phyloP scores from a whole-genome alignment of 2,797 vertebrate genomes.

The Myripristis murdjan region DNA sequence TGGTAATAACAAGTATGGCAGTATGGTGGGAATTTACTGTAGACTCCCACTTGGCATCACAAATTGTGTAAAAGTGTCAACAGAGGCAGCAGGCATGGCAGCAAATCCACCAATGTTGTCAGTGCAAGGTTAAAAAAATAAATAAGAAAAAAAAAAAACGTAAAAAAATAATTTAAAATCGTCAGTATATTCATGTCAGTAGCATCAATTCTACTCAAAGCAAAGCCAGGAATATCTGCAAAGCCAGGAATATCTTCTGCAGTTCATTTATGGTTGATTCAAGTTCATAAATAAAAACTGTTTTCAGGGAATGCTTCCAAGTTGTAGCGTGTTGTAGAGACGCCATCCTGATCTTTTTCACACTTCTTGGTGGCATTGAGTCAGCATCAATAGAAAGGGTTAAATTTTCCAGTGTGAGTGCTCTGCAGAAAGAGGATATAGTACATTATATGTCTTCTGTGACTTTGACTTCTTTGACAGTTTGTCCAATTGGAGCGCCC shows the following conservation, averaged over 20 bases:
- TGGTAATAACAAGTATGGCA: too few relatives aligned
- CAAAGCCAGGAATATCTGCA: neutral
- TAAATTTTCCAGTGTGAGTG: constrained; percentile 18
- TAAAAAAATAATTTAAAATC: too few relatives aligned
- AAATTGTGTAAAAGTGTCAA: too few relatives aligned
- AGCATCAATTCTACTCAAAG: too few relatives aligned
- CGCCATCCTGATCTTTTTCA: constrained; percentile 6
- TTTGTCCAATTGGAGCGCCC: constrained; percentile 46
- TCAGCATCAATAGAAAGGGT: constrained; percentile 19
- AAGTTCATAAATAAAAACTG: constrained; percentile 3
- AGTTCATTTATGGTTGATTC: neutral
- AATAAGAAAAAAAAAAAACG: too few relatives aligned
- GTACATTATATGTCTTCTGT: constrained; percentile 28
- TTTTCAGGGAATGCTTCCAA: neutral
- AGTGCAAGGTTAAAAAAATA: too few relatives aligned
- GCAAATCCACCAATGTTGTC: too few relatives aligned
- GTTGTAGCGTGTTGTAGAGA: too few relatives aligned
- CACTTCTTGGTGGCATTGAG: constrained; percentile 22
- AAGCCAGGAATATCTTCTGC: neutral
- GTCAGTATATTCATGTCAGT: too few relatives aligned
- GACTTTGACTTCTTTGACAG: constrained; percentile 53
- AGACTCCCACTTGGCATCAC: too few relatives aligned
- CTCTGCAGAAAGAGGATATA: constrained; percentile 13
- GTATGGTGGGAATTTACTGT: too few relatives aligned
- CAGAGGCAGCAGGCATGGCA: too few relatives aligned